phyloP scores from a whole-genome alignment of 92 coral and sea anemone genomes.

The Paramuricea clavata region DNA sequence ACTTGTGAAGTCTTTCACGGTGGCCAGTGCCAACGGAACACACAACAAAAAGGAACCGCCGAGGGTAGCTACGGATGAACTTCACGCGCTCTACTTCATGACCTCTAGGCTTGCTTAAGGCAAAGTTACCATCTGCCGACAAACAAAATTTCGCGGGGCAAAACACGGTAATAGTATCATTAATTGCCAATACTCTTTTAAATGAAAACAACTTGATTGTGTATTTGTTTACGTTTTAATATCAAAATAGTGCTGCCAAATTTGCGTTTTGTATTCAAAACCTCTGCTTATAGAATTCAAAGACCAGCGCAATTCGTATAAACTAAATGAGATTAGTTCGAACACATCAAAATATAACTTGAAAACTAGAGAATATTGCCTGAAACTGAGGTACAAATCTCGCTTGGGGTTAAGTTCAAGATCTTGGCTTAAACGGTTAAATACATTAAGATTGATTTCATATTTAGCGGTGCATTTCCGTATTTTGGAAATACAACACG shows the following conservation, averaged over 20 bases:
- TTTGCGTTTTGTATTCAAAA: slow-evolving; percentile 15
- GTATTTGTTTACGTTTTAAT: background rate
- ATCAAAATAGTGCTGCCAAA: background rate
- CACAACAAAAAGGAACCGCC: background rate
- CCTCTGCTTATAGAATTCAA: background rate
- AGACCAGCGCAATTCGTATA: background rate
- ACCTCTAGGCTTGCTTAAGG: slow-evolving; percentile 16
- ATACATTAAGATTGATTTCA: too few species aligned
- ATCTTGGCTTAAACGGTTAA: too few species aligned
- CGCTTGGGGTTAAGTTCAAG: background rate
- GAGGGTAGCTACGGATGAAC: background rate
- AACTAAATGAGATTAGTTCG: background rate
- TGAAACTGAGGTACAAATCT: background rate
- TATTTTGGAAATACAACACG: background rate
- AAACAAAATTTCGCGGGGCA: slow-evolving; percentile 1
- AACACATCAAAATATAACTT: too few species aligned
- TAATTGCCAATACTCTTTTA: background rate
- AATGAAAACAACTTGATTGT: slow-evolving; percentile 9
- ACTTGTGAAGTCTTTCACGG: background rate
- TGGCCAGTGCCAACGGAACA: background rate
- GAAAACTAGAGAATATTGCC: background rate
- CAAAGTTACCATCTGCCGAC: background rate
- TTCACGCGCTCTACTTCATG: background rate
- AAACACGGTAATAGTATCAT: slow-evolving; percentile 15
- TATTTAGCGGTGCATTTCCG: background rate